These are phyloP conservation scores for Nerophis ophidion DNA, from an alignment of 2,113 vertebrate genomes.

Conservation along the genomic window DNA sequence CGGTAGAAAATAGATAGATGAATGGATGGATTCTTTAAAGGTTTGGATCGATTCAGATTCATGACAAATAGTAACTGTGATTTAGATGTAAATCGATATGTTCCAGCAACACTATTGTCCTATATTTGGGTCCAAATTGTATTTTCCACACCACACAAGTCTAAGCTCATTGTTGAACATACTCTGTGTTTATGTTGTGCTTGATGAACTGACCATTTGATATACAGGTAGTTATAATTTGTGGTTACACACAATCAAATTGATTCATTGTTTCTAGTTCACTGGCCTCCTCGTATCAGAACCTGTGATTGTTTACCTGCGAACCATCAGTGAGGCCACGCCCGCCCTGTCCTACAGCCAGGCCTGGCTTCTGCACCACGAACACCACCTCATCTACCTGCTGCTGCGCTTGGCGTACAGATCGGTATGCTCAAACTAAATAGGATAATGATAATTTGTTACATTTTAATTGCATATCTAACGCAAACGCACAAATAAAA, in stretches of 20 bases:
- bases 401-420: conserved; percentile 75
- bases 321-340: conserved; percentile 63
- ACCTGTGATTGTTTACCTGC: conserved; percentile 75
- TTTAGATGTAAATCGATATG: too few relatives aligned
- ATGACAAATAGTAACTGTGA: too few relatives aligned
- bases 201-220: too few relatives aligned
- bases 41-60: too few relatives aligned
- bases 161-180: neutral
- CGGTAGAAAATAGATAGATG: too few relatives aligned
- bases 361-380: conserved; percentile 84
- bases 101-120: too few relatives aligned
- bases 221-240: neutral
- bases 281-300: conserved; percentile 57
- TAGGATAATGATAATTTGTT: too few relatives aligned
- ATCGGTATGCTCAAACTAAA: conserved; percentile 65
- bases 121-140: too few relatives aligned
- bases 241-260: neutral
- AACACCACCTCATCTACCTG: conserved; percentile 87
- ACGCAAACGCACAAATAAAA: neutral
- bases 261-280: conserved; percentile 46
- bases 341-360: conserved; percentile 73
- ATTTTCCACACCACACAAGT: neutral
- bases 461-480: neutral
- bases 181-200: neutral
- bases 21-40: too few relatives aligned